Evolutionary conservation across 2,888 invertebrate species (phyloP), one percentile per base, ranked within the genome.

Genomic region (Tolmerus cingulatus): DNA sequence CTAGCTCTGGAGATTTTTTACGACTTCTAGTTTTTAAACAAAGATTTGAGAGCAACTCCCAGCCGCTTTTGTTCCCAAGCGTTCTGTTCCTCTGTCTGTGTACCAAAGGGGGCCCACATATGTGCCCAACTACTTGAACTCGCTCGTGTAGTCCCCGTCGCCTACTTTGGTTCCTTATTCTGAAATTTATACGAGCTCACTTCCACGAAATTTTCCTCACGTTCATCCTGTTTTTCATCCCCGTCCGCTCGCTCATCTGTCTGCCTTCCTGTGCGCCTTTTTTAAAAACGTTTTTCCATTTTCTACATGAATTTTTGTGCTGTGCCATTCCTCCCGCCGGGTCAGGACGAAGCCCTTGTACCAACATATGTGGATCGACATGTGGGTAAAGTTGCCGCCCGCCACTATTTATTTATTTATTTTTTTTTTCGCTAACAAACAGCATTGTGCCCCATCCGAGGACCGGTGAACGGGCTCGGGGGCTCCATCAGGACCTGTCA

Each of bases 171-270:
- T 46, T 46, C 27, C 30, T 79, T 46, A 5, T 79, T n/a, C 27
- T 30, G 51, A 79, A 79, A 79, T 51, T 79, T 79, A 40, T 79
- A 78, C 43, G 23, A 78, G 66, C 37, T 78, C 46, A 34, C 27
- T 51, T 27, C 43, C 79, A 79, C 79, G 51, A 79, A 79, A 51
- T 79, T 79, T 78, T 79, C 79, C 51, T 46, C 79, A 79, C 46
- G 30, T 79, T 79, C 78, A 14, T n/a, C 43, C 37, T 43, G 37
- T 43, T 78, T 43, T 19, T 78, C 37, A 16, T 76, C 2, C 34
- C 37, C 37, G 27, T 37, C 76, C 19, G 51, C 43, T 79, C 30
- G 30, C 43, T 79, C 79, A 46, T 30, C 79, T 43, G 78, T 78
- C 79, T 79, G 23, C 30, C 51, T 14, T 51, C 23, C 51, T 51